phyloP scores from a whole-genome alignment of 1,140 invertebrate genomes.

The Nixonia krombeini region DNA sequence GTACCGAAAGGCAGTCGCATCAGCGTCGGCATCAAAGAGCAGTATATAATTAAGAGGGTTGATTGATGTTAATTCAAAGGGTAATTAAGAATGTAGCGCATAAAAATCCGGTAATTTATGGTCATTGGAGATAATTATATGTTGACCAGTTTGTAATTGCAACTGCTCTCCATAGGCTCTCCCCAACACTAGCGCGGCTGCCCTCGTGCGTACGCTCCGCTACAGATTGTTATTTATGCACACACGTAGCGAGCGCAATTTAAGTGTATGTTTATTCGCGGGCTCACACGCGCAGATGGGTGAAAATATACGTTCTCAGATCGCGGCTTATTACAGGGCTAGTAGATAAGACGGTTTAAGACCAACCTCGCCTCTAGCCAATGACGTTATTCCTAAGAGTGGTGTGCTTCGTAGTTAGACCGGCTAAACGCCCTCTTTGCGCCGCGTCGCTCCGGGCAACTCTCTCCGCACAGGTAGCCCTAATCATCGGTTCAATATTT shows the following conservation, averaged over 20 bases:
- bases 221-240: constrained; percentile 43
- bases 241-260: constrained; percentile 26
- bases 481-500: constrained; percentile 27
- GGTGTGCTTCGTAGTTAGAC: constrained; percentile 32
- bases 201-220: constrained; percentile 19
- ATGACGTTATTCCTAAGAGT: constrained; percentile 47
- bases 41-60: constrained; percentile 71
- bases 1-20: constrained; percentile 35
- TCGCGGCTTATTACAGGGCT: constrained; percentile 69
- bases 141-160: constrained; percentile 73
- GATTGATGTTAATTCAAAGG: constrained; percentile 74
- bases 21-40: constrained; percentile 55
- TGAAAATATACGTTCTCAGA: constrained; percentile 64
- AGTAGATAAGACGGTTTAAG: constrained; percentile 67
- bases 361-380: constrained; percentile 60
- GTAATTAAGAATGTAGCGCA: constrained; percentile 73
- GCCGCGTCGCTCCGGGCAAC: constrained; percentile 19
- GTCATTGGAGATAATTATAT: constrained; percentile 73
- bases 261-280: constrained; percentile 43
- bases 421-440: constrained; percentile 25
- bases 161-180: constrained; percentile 58
- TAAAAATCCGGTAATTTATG: constrained; percentile 73
- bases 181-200: constrained; percentile 26
- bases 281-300: constrained; percentile 14
- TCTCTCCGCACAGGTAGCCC: constrained; percentile 31